A percentile compares a stretch with the other conserved stretches of the same genome.
phyloP scores from a whole-genome alignment of 2,888 invertebrate species.

The Dioctria linearis region DNA sequence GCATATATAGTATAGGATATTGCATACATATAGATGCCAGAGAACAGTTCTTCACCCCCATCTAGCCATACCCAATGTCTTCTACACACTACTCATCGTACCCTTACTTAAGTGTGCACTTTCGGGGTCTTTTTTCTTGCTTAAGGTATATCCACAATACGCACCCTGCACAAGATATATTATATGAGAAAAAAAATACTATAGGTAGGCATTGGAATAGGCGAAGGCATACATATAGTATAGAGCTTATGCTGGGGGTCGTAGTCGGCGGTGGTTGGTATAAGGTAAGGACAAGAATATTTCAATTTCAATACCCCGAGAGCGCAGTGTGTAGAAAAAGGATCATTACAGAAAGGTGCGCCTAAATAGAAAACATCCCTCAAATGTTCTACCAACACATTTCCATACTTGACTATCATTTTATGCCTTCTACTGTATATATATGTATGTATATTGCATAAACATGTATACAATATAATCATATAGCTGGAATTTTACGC shows the following conservation, averaged over 20 bases:
- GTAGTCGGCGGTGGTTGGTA: neutral
- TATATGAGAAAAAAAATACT: neutral
- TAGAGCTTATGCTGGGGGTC: neutral
- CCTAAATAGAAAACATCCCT: conserved; percentile 24
- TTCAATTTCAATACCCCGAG: neutral
- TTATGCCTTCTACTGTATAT: neutral
- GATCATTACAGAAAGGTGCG: conserved; percentile 20
- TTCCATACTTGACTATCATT: neutral
- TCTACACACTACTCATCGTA: conserved; percentile 30
- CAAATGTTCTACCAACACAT: neutral
- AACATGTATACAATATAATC: neutral
- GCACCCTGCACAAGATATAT: conserved; percentile 2
- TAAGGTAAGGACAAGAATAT: neutral
- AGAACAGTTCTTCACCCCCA: neutral
- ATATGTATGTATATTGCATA: too few relatives aligned
- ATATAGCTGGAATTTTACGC: neutral
- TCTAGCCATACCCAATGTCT: conserved; percentile 4
- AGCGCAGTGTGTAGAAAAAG: neutral
- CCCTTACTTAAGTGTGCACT: conserved; percentile 26
- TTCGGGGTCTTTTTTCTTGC: conserved; percentile 28
- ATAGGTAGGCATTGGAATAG: neutral
- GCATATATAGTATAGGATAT: neutral
- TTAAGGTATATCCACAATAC: conserved; percentile 20
- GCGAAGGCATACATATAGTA: neutral
- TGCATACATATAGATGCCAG: neutral